Percentiles rank a stretch among this genome's conserved stretches.
Conservation (phyloP, 2,888 invertebrate genomes). For the Luperina testacea region DNA sequence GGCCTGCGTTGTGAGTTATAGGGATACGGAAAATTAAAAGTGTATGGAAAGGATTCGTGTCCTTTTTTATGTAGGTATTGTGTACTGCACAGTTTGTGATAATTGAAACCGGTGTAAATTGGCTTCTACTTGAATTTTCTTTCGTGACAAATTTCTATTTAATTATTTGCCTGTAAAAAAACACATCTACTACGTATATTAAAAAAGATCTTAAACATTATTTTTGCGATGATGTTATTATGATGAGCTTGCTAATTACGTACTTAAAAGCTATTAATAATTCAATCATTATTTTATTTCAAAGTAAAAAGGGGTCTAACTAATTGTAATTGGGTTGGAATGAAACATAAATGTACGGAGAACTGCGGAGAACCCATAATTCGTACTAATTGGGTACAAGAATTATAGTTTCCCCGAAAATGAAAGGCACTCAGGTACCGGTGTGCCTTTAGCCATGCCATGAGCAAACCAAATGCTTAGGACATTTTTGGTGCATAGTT, state of each 20-base stretch:
- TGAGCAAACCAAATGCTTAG: neutral
- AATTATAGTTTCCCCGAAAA: constrained; percentile 13
- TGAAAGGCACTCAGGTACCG: neutral
- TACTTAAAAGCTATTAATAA: neutral
- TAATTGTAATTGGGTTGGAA: constrained; percentile 5
- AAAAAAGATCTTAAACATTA: neutral
- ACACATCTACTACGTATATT: neutral
- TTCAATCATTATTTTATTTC: constrained; percentile 14
- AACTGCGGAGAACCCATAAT: constrained; percentile 2
- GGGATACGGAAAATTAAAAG: constrained; percentile 36
- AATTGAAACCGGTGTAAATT: neutral
- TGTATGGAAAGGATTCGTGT: neutral
- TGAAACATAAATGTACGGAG: constrained; percentile 9
- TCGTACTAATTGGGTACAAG: constrained; percentile 19
- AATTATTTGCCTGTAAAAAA: neutral
- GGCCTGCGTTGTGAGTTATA: constrained; percentile 30
- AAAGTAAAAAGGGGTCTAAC: constrained; percentile 7
- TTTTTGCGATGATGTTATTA: neutral
- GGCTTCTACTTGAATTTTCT: neutral
- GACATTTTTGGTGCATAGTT: neutral
- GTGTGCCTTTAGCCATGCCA: neutral
- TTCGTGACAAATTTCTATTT: neutral
- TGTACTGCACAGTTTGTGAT: neutral
- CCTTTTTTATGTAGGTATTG: constrained; percentile 5
- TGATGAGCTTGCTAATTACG: neutral